Conservation (phyloP, 2,888 invertebrate species). For the Lysandra coridon region DNA sequence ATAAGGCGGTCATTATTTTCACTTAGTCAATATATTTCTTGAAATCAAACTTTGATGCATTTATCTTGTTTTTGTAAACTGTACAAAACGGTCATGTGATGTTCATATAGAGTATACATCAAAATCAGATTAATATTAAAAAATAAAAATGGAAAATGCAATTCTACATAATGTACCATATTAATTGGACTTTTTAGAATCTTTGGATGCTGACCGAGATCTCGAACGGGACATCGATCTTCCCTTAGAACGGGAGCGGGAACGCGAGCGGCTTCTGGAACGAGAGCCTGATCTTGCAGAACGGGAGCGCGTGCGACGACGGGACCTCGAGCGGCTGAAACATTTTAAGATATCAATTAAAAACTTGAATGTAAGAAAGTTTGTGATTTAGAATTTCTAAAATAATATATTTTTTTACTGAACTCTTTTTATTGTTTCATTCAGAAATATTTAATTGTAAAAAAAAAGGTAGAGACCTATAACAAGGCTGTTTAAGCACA, state of each 20-base stretch:
- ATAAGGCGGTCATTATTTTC: background rate
- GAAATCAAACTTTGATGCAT: constrained; percentile 26
- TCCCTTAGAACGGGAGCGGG: constrained; percentile 76
- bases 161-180: constrained; percentile 32
- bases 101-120: constrained; percentile 9
- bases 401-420: background rate
- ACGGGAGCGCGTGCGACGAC: constrained; percentile 82
- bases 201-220: constrained; percentile 74
- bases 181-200: constrained; percentile 74
- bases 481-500: background rate
- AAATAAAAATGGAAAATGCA: constrained; percentile 35
- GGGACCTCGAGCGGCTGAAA: constrained; percentile 82
- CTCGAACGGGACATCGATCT: constrained; percentile 74
- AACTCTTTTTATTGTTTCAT: background rate
- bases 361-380: background rate
- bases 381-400: constrained; percentile 2
- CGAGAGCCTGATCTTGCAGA: constrained; percentile 76
- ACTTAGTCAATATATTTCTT: constrained; percentile 31
- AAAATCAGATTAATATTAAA: constrained; percentile 32
- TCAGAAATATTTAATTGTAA: background rate
- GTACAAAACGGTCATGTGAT: constrained; percentile 17
- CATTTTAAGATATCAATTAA: constrained; percentile 40
- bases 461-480: background rate
- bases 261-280: constrained; percentile 70
- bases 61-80: constrained; percentile 17